Conservation (phyloP, 2,113 vertebrate genomes). For the Anguilla rostrata region DNA sequence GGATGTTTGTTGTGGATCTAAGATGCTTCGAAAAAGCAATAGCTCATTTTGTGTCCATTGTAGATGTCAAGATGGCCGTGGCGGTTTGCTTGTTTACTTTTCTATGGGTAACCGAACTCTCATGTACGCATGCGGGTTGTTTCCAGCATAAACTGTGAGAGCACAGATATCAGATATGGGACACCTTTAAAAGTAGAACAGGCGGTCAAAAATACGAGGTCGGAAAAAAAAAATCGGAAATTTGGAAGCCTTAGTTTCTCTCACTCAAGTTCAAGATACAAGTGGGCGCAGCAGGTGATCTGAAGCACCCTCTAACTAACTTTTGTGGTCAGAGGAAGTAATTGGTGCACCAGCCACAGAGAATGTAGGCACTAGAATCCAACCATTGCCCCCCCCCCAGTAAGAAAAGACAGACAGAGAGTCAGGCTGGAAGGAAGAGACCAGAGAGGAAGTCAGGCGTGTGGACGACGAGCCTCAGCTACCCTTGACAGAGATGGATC, state of each 20-base stretch:
- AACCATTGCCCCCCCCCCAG: neutral
- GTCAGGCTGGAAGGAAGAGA: neutral
- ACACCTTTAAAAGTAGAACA: too few relatives aligned
- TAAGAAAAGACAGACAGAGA: neutral
- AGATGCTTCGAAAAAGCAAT: too few relatives aligned
- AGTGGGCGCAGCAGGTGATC: neutral
- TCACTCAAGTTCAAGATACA: neutral
- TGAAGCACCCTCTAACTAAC: neutral
- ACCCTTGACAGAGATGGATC: conserved; percentile 1
- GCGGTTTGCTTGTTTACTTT: too few relatives aligned
- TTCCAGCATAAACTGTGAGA: too few relatives aligned
- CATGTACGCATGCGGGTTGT: too few relatives aligned
- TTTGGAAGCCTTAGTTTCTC: neutral
- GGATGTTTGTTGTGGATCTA: too few relatives aligned
- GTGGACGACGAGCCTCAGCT: neutral
- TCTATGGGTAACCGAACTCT: too few relatives aligned
- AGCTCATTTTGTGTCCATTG: too few relatives aligned
- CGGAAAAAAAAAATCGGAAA: too few relatives aligned
- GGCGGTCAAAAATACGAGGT: too few relatives aligned
- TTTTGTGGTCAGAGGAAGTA: neutral
- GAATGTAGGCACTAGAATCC: neutral
- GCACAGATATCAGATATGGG: too few relatives aligned
- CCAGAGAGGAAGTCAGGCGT: neutral
- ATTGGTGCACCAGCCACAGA: neutral
- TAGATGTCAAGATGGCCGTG: too few relatives aligned